phyloP scores from a whole-genome alignment of 2,888 invertebrate genomes.

The Pollenia amentaria region DNA sequence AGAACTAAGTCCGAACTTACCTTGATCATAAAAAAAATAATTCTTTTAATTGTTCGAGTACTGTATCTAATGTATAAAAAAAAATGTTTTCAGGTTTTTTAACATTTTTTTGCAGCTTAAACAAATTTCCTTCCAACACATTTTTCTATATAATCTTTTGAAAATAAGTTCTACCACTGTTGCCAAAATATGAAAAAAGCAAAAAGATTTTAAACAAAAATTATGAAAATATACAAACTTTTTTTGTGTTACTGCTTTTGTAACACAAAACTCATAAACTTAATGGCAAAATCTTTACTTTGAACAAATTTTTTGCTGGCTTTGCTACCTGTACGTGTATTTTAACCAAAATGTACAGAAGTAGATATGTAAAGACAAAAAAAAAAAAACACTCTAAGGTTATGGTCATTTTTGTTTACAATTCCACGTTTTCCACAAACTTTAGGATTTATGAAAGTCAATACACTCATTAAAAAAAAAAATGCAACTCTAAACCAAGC shows the following conservation, averaged over 20 bases:
- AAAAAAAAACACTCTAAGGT: conserved; percentile 55
- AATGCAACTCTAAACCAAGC: conserved; percentile 12
- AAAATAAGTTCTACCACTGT: no score
- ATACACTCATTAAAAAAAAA: conserved; percentile 60
- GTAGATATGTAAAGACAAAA: neutral
- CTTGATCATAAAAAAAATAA: no score
- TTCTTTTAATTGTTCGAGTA: no score
- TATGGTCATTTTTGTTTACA: conserved; percentile 60
- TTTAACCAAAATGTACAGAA: neutral
- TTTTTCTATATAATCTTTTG: no score
- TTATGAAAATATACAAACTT: neutral
- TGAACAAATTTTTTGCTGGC: conserved; percentile 9
- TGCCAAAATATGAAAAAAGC: neutral
- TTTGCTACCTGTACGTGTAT: neutral
- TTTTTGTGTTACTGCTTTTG: conserved; percentile 24
- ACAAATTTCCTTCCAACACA: no score
- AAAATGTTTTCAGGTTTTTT: no score
- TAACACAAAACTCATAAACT: conserved; percentile 61
- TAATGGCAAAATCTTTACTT: conserved; percentile 60
- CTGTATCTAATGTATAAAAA: no score
- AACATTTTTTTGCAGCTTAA: no score
- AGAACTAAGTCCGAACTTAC: no score
- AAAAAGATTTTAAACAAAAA: neutral
- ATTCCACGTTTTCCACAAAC: neutral
- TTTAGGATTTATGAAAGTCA: conserved; percentile 59